Evolutionary conservation across 1,140 invertebrate genomes (phyloP).

Genomic region (Ceratitis capitata): DNA sequence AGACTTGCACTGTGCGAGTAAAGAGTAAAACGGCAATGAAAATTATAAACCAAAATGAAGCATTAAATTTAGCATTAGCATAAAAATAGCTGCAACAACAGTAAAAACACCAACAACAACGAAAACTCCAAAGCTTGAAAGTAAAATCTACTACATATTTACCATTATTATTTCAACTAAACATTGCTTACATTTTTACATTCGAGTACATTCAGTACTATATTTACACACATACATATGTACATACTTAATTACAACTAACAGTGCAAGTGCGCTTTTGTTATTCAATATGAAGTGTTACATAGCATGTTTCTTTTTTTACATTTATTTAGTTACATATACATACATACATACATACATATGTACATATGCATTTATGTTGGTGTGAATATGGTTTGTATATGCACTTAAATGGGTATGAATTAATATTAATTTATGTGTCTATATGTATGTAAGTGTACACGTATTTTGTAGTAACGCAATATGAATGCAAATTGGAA

Average conservation of each 20-base stretch:
- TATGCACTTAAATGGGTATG: too few relatives aligned
- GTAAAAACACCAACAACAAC: not conserved
- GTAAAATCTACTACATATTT: not conserved
- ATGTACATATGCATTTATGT: not conserved
- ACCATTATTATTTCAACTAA: too few relatives aligned
- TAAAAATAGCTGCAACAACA: not conserved
- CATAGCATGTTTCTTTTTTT: not conserved
- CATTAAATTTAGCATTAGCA: not conserved
- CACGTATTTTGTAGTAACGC: too few relatives aligned
- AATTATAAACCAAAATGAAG: conserved; percentile 8
- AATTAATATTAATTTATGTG: too few relatives aligned
- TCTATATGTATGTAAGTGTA: too few relatives aligned
- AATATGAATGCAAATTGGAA: not conserved
- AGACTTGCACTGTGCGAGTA: not conserved
- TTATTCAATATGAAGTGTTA: not conserved
- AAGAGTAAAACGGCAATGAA: not conserved
- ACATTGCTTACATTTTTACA: too few relatives aligned
- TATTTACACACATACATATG: not conserved
- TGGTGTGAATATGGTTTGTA: not conserved
- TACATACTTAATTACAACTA: not conserved
- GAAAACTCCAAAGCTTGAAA: not conserved
- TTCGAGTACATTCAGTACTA: not conserved
- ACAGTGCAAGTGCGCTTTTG: not conserved
- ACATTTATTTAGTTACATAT: not conserved
- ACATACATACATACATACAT: not conserved